Evolutionary conservation across 2,113 vertebrate genomes (phyloP).

Genomic region (Macrotis lagotis): DNA sequence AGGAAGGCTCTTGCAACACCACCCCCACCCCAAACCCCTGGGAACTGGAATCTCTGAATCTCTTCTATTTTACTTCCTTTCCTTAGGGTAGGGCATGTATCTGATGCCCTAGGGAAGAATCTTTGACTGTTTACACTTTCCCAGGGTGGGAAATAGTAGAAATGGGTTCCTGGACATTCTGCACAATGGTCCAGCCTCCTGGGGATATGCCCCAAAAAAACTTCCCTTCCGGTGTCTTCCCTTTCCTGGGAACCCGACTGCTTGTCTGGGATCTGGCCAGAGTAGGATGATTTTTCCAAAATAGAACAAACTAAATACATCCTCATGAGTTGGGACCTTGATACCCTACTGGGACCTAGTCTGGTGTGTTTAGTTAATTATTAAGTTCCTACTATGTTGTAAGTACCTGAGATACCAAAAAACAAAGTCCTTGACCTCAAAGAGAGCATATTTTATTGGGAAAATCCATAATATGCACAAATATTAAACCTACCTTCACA

Average conservation of each 20-base stretch:
- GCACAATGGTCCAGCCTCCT: background rate
- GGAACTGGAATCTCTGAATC: background rate
- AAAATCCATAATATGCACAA: background rate
- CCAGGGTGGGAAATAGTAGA: background rate
- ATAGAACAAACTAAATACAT: background rate
- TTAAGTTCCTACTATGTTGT: background rate
- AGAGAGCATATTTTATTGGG: background rate
- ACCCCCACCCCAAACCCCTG: background rate
- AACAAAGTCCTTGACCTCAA: background rate
- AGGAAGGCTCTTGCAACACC: background rate
- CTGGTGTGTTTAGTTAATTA: background rate
- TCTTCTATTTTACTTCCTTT: background rate
- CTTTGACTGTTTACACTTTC: background rate
- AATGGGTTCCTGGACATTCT: background rate
- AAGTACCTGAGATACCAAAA: background rate
- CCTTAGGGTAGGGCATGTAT: background rate
- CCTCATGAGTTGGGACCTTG: background rate
- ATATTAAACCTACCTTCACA: background rate
- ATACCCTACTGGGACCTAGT: background rate
- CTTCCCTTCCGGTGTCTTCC: background rate
- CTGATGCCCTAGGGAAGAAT: background rate
- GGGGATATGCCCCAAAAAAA: background rate
- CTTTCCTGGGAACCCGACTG: background rate
- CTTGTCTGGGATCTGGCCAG: background rate
- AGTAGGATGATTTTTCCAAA: background rate